Evolutionary conservation across 2,797 vertebrate genomes (phyloP).

Genomic region (Oreonectes daqikongensis): DNA sequence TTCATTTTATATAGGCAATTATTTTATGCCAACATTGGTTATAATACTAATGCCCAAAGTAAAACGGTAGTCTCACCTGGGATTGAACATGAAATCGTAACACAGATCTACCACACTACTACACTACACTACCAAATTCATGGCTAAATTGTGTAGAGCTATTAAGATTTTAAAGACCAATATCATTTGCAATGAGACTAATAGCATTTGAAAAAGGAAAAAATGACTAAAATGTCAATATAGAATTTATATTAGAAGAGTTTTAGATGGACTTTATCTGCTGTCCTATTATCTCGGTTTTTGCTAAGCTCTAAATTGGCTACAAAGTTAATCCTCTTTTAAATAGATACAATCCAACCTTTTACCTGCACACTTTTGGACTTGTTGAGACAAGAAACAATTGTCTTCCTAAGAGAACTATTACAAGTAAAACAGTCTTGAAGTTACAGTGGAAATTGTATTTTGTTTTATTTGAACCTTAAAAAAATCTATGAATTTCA

Average conservation of each 20-base stretch:
- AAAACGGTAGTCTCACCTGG: neutral
- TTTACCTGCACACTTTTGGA: neutral
- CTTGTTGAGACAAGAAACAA: conserved; percentile 7
- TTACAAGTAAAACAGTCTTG: neutral
- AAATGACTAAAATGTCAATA: neutral
- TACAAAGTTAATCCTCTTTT: conserved; percentile 3
- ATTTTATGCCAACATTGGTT: neutral
- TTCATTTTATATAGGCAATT: neutral
- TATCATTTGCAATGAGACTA: no score
- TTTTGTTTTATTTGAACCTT: no score
- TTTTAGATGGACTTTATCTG: neutral
- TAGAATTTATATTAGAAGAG: conserved; percentile 4
- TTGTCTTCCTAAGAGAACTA: neutral
- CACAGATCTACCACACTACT: neutral
- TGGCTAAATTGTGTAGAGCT: neutral
- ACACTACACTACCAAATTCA: neutral
- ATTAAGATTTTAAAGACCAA: neutral
- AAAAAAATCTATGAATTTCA: neutral
- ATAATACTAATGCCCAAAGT: neutral
- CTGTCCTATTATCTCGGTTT: neutral
- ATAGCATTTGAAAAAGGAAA: neutral
- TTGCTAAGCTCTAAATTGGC: neutral
- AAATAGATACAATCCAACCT: conserved; percentile 10
- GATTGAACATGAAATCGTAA: neutral
- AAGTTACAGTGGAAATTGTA: neutral